Percentiles rank a stretch among this genome's conserved stretches.
Evolutionary conservation across 1,140 invertebrate species (phyloP).

Genomic region (Aphelinus certus): DNA sequence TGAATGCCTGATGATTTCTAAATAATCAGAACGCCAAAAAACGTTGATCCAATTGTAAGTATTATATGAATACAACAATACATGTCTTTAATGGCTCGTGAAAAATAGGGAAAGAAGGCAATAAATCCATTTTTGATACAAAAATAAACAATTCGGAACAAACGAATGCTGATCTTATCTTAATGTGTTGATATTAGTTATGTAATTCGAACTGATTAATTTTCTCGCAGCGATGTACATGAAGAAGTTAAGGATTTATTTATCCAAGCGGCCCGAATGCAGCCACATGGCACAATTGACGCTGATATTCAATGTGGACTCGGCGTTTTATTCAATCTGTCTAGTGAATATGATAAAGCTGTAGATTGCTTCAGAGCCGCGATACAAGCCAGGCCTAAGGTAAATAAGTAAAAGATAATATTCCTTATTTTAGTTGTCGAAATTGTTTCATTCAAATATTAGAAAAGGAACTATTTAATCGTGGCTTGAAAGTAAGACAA

Average conservation of each 20-base stretch:
- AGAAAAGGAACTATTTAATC: neutral
- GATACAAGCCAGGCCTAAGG: conserved; percentile 81
- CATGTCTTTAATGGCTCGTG: too few relatives aligned
- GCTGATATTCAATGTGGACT: conserved; percentile 95
- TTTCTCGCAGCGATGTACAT: conserved; percentile 68
- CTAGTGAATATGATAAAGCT: conserved; percentile 94
- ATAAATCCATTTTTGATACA: too few relatives aligned
- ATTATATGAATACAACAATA: too few relatives aligned
- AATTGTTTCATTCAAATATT: conserved; percentile 13
- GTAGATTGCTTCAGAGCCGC: conserved; percentile 95
- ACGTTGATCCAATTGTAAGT: too few relatives aligned
- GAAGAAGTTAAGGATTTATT: conserved; percentile 82
- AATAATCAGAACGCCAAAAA: too few relatives aligned
- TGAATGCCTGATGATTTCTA: too few relatives aligned
- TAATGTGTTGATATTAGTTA: neutral
- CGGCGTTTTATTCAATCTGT: conserved; percentile 95
- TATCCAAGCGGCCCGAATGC: conserved; percentile 85
- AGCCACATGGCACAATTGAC: conserved; percentile 80
- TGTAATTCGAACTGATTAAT: conserved; percentile 19
- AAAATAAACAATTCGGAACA: too few relatives aligned
- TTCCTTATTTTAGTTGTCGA: conserved; percentile 5
- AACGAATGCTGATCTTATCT: too few relatives aligned
- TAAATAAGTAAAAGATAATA: conserved; percentile 50
- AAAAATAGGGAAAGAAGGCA: too few relatives aligned
- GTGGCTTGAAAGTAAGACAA: too few relatives aligned